Percentiles rank a stretch among this genome's conserved stretches.
Evolutionary conservation across 2,797 vertebrate genomes (phyloP).

Genomic region (Malacoctenus gilli): DNA sequence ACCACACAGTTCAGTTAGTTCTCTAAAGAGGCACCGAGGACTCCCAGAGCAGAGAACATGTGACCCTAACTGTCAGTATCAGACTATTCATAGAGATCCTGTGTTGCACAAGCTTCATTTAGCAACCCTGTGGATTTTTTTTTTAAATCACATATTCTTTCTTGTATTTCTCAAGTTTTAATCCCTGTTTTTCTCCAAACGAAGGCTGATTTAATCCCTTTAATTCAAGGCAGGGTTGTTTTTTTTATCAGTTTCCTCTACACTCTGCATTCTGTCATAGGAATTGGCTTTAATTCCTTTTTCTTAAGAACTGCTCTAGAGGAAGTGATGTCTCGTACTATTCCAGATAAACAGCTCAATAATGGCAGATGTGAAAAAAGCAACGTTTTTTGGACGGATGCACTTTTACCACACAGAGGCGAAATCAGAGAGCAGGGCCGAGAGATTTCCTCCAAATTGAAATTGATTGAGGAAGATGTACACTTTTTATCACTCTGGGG

Average conservation of each 20-base stretch:
- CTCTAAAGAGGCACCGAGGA: slow-evolving; percentile 1
- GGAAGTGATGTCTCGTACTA: background rate
- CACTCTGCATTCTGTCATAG: background rate
- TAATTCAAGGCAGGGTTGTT: too few species aligned
- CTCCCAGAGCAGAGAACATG: slow-evolving; percentile 44
- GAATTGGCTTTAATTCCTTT: too few species aligned
- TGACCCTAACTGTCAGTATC: slow-evolving; percentile 69
- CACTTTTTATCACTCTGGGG: too few species aligned
- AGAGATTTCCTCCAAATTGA: too few species aligned
- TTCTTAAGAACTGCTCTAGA: background rate
- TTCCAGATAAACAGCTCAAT: slow-evolving; percentile 1
- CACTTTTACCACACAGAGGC: too few species aligned
- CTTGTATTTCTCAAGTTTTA: slow-evolving; percentile 11
- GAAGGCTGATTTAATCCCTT: too few species aligned
- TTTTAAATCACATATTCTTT: slow-evolving; percentile 45
- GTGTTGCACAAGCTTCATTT: slow-evolving; percentile 79
- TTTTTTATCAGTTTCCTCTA: too few species aligned
- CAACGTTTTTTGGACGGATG: slow-evolving; percentile 1
- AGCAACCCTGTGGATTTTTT: slow-evolving; percentile 62
- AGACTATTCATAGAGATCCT: slow-evolving; percentile 80
- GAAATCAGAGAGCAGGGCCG: too few species aligned
- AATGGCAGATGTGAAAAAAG: background rate
- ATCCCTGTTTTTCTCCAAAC: background rate
- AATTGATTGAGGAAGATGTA: too few species aligned
- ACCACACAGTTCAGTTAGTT: background rate